phyloP scores from a whole-genome alignment of 2,888 invertebrate species.

The Capitulum mitella region DNA sequence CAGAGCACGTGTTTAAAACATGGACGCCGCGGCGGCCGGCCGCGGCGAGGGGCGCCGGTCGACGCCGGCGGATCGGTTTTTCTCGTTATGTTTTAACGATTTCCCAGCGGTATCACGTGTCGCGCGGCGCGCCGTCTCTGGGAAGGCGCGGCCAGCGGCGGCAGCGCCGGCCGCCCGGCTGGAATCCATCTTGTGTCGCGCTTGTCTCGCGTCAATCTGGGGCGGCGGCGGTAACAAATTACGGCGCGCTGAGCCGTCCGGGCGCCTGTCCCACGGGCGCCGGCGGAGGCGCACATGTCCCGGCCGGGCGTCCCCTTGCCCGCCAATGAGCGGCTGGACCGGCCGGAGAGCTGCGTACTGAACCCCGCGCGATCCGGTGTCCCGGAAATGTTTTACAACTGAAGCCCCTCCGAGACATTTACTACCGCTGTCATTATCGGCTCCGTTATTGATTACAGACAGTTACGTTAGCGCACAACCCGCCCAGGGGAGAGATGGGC shows the following conservation, averaged over 20 bases:
- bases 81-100: constrained; percentile 24
- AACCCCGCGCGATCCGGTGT: background rate
- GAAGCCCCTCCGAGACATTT: background rate
- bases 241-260: background rate
- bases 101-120: constrained; percentile 12
- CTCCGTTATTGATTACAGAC: background rate
- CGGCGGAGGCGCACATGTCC: background rate
- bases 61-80: background rate
- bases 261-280: background rate
- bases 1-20: constrained; percentile 16
- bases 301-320: background rate
- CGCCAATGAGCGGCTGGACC: background rate
- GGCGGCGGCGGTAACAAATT: background rate
- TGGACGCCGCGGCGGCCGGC: background rate
- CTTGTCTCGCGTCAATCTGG: constrained; percentile 18
- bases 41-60: background rate
- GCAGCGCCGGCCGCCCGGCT: background rate
- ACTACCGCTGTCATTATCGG: background rate
- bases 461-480: background rate
- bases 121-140: background rate
- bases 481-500: background rate
- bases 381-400: constrained; percentile 1
- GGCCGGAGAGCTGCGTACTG: background rate
- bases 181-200: constrained; percentile 19
- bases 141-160: background rate